These are phyloP conservation scores for Aythya baeri DNA, from an alignment of 2,113 vertebrate genomes.

Conservation along the genomic window DNA sequence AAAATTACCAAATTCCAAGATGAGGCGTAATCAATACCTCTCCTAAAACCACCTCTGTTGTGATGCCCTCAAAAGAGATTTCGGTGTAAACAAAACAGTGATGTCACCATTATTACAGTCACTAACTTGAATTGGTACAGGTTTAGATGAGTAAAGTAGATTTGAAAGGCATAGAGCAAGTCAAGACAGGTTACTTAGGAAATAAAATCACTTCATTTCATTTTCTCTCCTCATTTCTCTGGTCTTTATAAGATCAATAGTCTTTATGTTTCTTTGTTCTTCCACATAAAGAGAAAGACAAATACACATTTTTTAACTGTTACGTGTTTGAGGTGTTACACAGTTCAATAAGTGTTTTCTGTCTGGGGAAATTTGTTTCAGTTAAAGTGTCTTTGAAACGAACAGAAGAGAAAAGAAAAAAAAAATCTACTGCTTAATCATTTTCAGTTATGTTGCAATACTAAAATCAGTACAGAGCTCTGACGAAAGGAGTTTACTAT, in stretches of 20 bases:
- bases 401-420: not conserved
- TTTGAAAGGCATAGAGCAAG: conserved; percentile 41
- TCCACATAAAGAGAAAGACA: not conserved
- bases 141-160: conserved; percentile 45
- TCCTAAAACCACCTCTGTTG: conserved; percentile 35
- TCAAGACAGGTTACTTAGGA: conserved; percentile 33
- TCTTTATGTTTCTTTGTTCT: not conserved
- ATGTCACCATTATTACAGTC: conserved; percentile 44
- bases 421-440: not conserved
- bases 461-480: not conserved
- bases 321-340: not conserved
- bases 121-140: not conserved
- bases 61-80: conserved; percentile 41
- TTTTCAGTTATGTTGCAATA: not conserved
- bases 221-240: not conserved
- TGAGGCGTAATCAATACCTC: conserved; percentile 37
- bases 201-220: conserved; percentile 13
- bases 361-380: not conserved
- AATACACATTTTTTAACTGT: not conserved
- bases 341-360: not conserved
- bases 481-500: not conserved
- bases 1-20: conserved; percentile 38
- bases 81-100: conserved; percentile 31
- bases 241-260: not conserved
- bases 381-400: not conserved